Percentiles rank a stretch among this genome's conserved stretches.
These are phyloP conservation scores for Apocrypta bakeri DNA, from an alignment of 1,140 invertebrate genomes.

Conservation along the genomic window DNA sequence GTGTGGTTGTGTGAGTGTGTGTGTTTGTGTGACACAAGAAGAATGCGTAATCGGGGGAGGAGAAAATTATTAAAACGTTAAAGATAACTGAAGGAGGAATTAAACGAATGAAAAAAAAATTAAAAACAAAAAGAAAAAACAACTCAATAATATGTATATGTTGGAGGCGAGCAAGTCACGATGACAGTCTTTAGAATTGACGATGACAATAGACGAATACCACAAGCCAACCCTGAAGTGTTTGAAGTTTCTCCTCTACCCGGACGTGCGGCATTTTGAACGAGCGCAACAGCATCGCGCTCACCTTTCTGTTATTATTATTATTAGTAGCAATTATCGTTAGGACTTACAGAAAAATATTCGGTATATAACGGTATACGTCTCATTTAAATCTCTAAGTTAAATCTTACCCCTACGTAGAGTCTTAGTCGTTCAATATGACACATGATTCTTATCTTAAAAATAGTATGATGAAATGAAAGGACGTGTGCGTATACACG, in stretches of 20 bases:
- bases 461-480: not conserved
- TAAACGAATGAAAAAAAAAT: constrained; percentile 12
- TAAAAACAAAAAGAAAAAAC: constrained; percentile 20
- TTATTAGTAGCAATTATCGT: not conserved
- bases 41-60: constrained; percentile 31
- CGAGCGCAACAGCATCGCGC: not conserved
- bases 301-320: not conserved
- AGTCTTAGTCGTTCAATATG: not conserved
- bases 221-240: constrained; percentile 22
- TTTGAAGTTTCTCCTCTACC: not conserved
- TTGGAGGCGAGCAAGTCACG: constrained; percentile 10
- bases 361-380: not conserved
- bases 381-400: not conserved
- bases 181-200: constrained; percentile 11
- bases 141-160: constrained; percentile 37
- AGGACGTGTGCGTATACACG: not conserved
- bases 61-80: constrained; percentile 44
- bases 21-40: constrained; percentile 25
- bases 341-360: constrained; percentile 11
- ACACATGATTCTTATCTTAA: not conserved
- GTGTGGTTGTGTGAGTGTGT: not conserved
- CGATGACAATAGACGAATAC: constrained; percentile 8
- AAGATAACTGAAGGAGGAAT: constrained; percentile 31
- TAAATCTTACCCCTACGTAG: not conserved
- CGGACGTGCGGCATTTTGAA: not conserved